Evolutionary conservation across 2,797 vertebrate species (phyloP), one percentile per base, ranked within the genome.

Genomic region (Carapus acus): DNA sequence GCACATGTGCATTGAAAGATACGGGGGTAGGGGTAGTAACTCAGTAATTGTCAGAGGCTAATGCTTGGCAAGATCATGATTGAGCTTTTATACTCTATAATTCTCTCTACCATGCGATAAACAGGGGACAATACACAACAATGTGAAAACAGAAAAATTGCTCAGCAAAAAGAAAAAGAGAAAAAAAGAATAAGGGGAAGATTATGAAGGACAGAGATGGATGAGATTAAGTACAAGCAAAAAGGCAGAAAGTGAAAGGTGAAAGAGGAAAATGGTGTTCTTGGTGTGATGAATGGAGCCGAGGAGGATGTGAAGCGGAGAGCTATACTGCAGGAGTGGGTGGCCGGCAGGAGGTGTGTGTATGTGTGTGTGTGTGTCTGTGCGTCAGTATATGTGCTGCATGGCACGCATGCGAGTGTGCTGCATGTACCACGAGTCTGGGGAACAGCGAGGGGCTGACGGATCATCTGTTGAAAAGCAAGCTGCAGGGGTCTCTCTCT

Each of bases 381-480:
- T n/a, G n/a, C n/a, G n/a, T n/a, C n/a, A n/a, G n/a, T n/a, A n/a
- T n/a, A n/a, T n/a, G 24, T 42, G 50, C 15, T 29, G 22, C 43
- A 29, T 8, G 39, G 49, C 53, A 61, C 44, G 15, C 54, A 4
- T 54, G 45, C 74, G 66, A 72, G 67, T 65, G 12, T 65, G 71
- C 67, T 36, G 54, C 65, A 74, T 81, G 71, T 80, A 71, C 54
- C 60, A 22, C 36, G 77, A 79, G 73, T 79, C 69, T 80, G 68
- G 78, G 78, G 70, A 80, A 58, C 73, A 49, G 73, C 65, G 63
- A 73, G 73, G 78, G 77, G 80, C 74, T 87, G 86, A 86, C 85
- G 72, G 84, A 87, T 85, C 81, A 85, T 84, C 82, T 85, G 81
- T 85, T 78, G 71, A 74, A 65, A 55, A 67, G 74, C 80, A 72